A percentile compares a stretch with the other conserved stretches of the same genome.
Conservation (phyloP, 2,888 invertebrate species). For the Mellilla xanthometata region DNA sequence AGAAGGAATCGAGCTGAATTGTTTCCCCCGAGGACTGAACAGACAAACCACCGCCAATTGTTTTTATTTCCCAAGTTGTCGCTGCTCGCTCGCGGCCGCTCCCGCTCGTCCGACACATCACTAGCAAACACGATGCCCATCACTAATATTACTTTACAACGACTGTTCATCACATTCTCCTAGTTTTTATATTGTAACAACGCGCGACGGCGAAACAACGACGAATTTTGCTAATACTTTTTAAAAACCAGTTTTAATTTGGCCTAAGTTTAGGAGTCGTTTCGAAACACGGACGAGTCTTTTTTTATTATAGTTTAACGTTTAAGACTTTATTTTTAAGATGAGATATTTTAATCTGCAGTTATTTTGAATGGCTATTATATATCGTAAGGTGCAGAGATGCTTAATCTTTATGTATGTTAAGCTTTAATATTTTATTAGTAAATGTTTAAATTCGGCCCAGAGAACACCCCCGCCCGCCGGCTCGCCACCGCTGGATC, state of each 20-base stretch:
- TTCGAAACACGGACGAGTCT: conserved; percentile 62
- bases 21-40: conserved; percentile 67
- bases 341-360: conserved; percentile 82
- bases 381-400: conserved; percentile 80
- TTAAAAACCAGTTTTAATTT: conserved; percentile 58
- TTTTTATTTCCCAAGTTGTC: conserved; percentile 75
- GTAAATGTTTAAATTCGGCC: conserved; percentile 79
- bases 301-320: conserved; percentile 76
- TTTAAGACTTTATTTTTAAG: conserved; percentile 80
- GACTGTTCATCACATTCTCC: conserved; percentile 54
- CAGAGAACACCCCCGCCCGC: conserved; percentile 55
- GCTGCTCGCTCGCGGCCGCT: conserved; percentile 45
- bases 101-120: conserved; percentile 61
- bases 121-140: conserved; percentile 52
- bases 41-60: conserved; percentile 81
- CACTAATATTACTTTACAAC: conserved; percentile 57
- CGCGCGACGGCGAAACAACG: conserved; percentile 69
- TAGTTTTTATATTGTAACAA: conserved; percentile 45
- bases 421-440: conserved; percentile 84
- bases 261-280: conserved; percentile 73
- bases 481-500: conserved; percentile 30
- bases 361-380: conserved; percentile 82
- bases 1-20: conserved; percentile 87
- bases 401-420: conserved; percentile 83
- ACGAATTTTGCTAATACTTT: conserved; percentile 54